Evolutionary conservation across 2,888 invertebrate genomes (phyloP), one percentile per base, ranked within the genome.

Genomic region (Copidosoma aretas): DNA sequence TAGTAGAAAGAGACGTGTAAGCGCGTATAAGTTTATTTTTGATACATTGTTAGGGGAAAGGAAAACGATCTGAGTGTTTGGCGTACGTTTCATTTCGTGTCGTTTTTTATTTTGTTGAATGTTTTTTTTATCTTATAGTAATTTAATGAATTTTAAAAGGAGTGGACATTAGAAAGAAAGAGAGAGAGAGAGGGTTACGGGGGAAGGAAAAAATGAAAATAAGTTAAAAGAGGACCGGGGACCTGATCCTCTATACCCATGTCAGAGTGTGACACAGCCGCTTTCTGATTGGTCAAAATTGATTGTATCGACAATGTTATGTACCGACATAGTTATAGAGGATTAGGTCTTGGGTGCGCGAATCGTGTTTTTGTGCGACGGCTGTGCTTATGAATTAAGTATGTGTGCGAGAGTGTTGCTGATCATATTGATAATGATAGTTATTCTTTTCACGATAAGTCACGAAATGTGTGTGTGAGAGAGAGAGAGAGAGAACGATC

Each of bases 21-120:
- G 77, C 81, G 32, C 8, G 76, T 78, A 79, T 80, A 82, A 80
- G 81, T 82, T 82, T 83, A 83, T 83, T 83, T 83, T 83, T 83
- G 83, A 82, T 83, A 83, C 82, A 81, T 81, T 81, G 82, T 82
- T 81, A 80, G 79, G 3, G 32, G 32, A 8, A 8, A 78, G 32
- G 32, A 8, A 8, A 78, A 78, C 78, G 81, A 79, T 80, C 78
- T 75, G 76, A 79, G 78, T 78, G 77, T 77, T 79, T 32, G 8
- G 32, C 32, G 32, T 32, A 32, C 8, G 14, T 81, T 80, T 81
- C 79, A 77, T 79, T 79, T 32, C 32, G 32, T 32, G 32, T 32
- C 32, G 75, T 74, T 71, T 65, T 67, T 72, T 74, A 76, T 81
- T 82, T 82, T 81, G 81, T 82, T 82, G 81, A 76, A 80, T 81